These are phyloP conservation scores for Tetragonula carbonaria DNA, from an alignment of 2,888 invertebrate species.

Conservation along the genomic window DNA sequence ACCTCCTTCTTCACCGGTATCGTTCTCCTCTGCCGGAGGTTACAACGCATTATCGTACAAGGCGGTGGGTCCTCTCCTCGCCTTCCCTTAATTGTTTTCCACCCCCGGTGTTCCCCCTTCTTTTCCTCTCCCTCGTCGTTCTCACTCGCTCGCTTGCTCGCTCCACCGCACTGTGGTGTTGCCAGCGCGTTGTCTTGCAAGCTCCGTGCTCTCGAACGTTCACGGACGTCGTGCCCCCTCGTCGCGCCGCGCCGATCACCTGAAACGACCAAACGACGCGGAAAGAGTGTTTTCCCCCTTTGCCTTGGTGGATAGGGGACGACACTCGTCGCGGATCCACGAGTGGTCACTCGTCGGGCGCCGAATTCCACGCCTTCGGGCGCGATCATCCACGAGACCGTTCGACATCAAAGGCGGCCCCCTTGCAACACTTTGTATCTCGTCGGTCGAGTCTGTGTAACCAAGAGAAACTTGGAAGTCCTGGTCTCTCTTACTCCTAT, in stretches of 20 bases:
- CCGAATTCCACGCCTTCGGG: conserved; percentile 63
- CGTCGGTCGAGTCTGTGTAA: conserved; percentile 35
- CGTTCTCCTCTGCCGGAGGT: conserved; percentile 75
- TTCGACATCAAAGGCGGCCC: conserved; percentile 63
- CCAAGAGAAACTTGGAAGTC: background rate
- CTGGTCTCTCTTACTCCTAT: background rate
- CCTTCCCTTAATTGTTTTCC: conserved; percentile 78
- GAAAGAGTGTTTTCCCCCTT: conserved; percentile 59
- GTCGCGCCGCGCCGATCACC: conserved; percentile 52
- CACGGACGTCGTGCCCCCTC: conserved; percentile 12
- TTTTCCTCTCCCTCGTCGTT: background rate
- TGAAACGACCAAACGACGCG: conserved; percentile 61
- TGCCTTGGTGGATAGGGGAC: conserved; percentile 28
- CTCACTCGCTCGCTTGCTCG: background rate
- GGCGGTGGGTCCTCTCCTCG: conserved; percentile 73
- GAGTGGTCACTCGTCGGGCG: conserved; percentile 71
- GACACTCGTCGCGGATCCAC: conserved; percentile 56
- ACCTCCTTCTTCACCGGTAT: conserved; percentile 74
- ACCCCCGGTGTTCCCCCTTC: conserved; percentile 55
- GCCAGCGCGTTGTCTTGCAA: background rate
- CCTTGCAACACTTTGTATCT: conserved; percentile 51
- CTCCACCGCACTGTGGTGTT: background rate
- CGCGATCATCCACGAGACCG: conserved; percentile 50
- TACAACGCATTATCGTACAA: conserved; percentile 82
- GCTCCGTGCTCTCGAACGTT: conserved; percentile 1